A percentile compares a stretch with the other conserved stretches of the same genome.
Conservation (phyloP, 2,888 invertebrate genomes). For the Dryomyza anilis region DNA sequence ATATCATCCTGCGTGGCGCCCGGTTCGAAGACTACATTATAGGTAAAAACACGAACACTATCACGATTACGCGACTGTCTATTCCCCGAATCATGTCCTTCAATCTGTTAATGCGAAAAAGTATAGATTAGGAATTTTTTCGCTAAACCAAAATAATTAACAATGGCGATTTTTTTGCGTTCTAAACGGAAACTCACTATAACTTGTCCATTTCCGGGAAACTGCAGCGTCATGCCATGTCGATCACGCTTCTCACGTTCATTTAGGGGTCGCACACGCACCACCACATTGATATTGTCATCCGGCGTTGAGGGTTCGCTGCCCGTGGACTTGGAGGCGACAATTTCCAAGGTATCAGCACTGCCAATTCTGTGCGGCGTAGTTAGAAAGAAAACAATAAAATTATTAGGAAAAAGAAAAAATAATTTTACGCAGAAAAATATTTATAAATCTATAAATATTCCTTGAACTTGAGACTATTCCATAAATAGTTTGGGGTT, state of each 20-base stretch:
- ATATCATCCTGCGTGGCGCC: conserved; percentile 83
- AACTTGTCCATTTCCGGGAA: conserved; percentile 90
- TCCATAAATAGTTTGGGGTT: background rate
- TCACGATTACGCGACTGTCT: conserved; percentile 65
- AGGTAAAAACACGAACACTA: conserved; percentile 87
- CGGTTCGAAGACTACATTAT: conserved; percentile 91
- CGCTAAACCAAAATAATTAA: background rate
- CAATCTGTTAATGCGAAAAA: conserved; percentile 55
- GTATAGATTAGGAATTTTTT: background rate
- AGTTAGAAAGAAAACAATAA: background rate
- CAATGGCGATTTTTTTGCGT: background rate
- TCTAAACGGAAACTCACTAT: conserved; percentile 54
- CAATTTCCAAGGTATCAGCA: conserved; percentile 58
- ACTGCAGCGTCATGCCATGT: conserved; percentile 75
- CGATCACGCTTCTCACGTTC: conserved; percentile 73
- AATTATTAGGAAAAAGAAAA: conserved; percentile 9
- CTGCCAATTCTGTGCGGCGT: conserved; percentile 54
- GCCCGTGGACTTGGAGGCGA: conserved; percentile 59
- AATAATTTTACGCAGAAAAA: too few relatives aligned
- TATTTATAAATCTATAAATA: too few relatives aligned
- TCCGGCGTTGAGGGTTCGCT: conserved; percentile 64
- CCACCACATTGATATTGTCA: conserved; percentile 88
- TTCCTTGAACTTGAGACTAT: conserved; percentile 49
- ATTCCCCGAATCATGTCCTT: conserved; percentile 62
- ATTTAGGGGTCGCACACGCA: conserved; percentile 82